These are phyloP conservation scores for Myrmecophaga tridactyla DNA, from an alignment of 2,113 vertebrate species.

Conservation along the genomic window DNA sequence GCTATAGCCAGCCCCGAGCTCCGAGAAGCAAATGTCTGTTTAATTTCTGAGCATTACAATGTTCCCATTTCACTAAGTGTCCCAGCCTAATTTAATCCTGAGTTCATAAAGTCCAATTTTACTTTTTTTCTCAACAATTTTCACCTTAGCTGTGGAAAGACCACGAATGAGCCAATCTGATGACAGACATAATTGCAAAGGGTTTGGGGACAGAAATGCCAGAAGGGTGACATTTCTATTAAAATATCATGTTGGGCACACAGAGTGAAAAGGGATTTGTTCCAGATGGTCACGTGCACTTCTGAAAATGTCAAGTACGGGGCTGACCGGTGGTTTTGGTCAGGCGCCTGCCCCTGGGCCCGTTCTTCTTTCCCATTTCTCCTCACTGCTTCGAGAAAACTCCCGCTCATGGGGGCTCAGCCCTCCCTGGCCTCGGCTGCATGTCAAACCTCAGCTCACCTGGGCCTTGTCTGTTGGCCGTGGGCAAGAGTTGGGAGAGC, in stretches of 20 bases:
- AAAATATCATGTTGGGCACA: not conserved
- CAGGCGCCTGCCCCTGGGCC: not conserved
- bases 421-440: not conserved
- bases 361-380: not conserved
- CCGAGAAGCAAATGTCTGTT: not conserved
- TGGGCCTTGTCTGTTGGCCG: not conserved
- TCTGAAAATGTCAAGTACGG: not conserved
- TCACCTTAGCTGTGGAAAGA: not conserved
- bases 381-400: not conserved
- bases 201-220: not conserved
- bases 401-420: not conserved
- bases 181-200: not conserved
- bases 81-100: not conserved
- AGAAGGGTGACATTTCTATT: conserved; percentile 9
- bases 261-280: not conserved
- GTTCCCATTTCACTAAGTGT: not conserved
- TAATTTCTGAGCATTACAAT: not conserved
- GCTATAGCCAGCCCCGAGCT: accelerated
- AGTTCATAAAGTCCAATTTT: not conserved
- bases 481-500: not conserved
- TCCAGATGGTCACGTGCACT: accelerated
- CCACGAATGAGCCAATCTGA: not conserved
- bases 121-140: not conserved
- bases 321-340: too few relatives aligned
- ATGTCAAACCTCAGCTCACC: not conserved